A percentile compares a stretch with the other conserved stretches of the same genome.
Conservation (phyloP, 2,888 invertebrate species). For the Phyllotreta striolata region DNA sequence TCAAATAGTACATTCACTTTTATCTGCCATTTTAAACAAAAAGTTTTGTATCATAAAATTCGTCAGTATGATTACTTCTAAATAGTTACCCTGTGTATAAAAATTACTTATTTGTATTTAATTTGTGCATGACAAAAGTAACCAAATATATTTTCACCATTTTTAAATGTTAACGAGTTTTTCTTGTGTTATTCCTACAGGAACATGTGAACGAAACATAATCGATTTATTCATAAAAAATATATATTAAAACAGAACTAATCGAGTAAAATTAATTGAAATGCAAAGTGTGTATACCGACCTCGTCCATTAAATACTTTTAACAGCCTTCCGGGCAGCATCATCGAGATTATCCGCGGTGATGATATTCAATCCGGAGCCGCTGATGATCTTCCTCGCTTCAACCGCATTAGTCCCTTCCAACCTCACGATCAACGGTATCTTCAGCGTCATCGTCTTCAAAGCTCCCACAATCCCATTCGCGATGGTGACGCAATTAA, state of each 20-base stretch:
- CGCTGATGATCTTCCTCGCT: slow-evolving; percentile 82
- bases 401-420: slow-evolving; percentile 93
- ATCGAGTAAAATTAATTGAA: not conserved
- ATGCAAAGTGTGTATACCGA: not conserved
- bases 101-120: slow-evolving; percentile 45
- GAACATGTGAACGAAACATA: too few relatives aligned
- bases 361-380: slow-evolving; percentile 84
- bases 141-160: slow-evolving; percentile 56
- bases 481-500: slow-evolving; percentile 97
- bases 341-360: slow-evolving; percentile 89
- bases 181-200: not conserved
- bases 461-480: slow-evolving; percentile 93
- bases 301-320: slow-evolving; percentile 45
- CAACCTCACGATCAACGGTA: slow-evolving; percentile 92
- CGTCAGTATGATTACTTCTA: slow-evolving; percentile 24
- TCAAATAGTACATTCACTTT: not conserved
- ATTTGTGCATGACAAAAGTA: slow-evolving; percentile 50
- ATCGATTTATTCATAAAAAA: not conserved
- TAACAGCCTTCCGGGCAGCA: slow-evolving; percentile 89
- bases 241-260: too few relatives aligned
- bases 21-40: slow-evolving; percentile 26
- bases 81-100: slow-evolving; percentile 38
- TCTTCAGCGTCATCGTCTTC: slow-evolving; percentile 77
- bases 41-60: slow-evolving; percentile 19
- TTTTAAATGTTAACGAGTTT: slow-evolving; percentile 54